Conservation (phyloP, 2,113 vertebrate species). For the Geococcyx californianus region DNA sequence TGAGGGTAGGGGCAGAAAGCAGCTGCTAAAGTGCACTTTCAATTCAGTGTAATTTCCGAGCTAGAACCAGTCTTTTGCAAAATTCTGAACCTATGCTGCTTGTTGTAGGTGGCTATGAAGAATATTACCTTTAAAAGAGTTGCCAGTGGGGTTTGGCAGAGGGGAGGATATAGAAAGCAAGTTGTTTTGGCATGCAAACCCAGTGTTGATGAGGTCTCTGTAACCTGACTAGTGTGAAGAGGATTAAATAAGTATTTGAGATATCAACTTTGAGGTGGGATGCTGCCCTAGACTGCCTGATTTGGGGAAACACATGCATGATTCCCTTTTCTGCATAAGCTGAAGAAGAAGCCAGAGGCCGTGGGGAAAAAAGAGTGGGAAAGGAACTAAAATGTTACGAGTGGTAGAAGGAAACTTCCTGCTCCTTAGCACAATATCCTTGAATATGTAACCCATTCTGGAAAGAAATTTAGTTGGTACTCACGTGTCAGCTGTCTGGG, state of each 20-base stretch:
- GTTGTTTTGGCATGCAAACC: background rate
- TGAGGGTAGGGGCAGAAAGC: background rate
- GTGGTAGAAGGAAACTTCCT: background rate
- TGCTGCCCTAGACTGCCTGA: background rate
- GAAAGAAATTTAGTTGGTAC: background rate
- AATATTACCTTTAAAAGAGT: background rate
- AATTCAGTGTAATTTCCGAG: background rate
- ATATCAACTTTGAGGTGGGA: background rate
- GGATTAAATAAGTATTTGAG: background rate
- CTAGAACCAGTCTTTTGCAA: slow-evolving; percentile 12
- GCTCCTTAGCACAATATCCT: background rate
- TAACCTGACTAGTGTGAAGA: background rate
- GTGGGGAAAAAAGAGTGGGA: background rate
- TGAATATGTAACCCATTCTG: background rate
- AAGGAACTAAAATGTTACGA: background rate
- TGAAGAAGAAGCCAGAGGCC: background rate
- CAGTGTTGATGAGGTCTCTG: background rate
- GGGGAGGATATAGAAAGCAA: background rate
- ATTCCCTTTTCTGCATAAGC: background rate
- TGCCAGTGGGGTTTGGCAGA: background rate
- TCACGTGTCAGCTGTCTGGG: background rate
- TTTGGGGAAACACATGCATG: background rate
- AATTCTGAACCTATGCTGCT: rapidly evolving
- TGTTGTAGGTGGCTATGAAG: background rate
- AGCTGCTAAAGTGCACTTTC: background rate